Percentiles rank a stretch among this genome's conserved stretches.
phyloP scores from a whole-genome alignment of 2,888 invertebrate species.

The Stenolophus ochropezus region DNA sequence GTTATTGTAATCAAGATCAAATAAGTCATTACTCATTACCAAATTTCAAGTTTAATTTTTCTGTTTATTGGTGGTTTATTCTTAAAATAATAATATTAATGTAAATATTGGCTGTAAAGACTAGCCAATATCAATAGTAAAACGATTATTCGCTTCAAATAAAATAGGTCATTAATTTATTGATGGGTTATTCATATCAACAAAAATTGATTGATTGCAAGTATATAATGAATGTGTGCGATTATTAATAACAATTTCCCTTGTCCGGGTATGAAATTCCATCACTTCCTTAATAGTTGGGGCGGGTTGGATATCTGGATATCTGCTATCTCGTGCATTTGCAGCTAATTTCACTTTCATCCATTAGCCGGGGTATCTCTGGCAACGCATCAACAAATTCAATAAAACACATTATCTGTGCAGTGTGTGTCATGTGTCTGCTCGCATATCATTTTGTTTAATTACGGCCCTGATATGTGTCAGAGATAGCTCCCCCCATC shows the following conservation, averaged over 20 bases:
- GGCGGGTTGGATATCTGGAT: background rate
- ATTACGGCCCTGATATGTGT: slow-evolving; percentile 54
- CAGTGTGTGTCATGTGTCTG: slow-evolving; percentile 37
- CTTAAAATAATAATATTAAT: no score
- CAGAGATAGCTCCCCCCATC: slow-evolving; percentile 48
- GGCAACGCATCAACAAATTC: slow-evolving; percentile 49
- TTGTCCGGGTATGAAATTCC: background rate
- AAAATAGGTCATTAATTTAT: no score
- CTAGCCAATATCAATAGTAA: no score
- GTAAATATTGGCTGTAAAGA: no score
- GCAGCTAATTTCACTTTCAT: slow-evolving; percentile 41
- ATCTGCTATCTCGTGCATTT: slow-evolving; percentile 26
- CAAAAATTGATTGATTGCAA: no score
- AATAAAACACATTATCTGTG: slow-evolving; percentile 57
- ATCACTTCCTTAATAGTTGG: background rate
- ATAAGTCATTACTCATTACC: no score
- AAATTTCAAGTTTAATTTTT: no score
- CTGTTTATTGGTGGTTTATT: no score
- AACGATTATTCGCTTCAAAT: no score
- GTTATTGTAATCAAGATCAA: no score
- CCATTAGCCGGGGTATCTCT: slow-evolving; percentile 19
- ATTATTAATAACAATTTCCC: background rate
- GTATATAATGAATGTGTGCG: no score
- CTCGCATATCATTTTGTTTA: slow-evolving; percentile 54
- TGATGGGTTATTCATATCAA: no score